Evolutionary conservation across 2,888 invertebrate species (phyloP).

Genomic region (Cephus rjabovi): DNA sequence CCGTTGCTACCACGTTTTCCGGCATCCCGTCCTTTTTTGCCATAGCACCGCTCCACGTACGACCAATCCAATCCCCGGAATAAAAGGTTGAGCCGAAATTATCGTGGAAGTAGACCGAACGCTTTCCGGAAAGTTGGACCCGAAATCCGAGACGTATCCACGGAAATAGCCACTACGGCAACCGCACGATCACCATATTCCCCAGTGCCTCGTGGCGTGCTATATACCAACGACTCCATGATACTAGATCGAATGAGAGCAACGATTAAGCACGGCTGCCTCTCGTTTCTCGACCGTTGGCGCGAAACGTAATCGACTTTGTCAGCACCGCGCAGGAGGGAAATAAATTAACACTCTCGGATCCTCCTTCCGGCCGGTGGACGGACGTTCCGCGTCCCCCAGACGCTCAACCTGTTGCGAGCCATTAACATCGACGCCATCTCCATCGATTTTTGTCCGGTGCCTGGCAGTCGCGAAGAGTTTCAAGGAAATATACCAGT

Average conservation of each 20-base stretch:
- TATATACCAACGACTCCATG: neutral
- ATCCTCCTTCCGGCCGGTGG: slow-evolving; percentile 27
- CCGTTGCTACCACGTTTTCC: neutral
- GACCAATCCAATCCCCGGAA: slow-evolving; percentile 49
- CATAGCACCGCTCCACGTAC: slow-evolving; percentile 34
- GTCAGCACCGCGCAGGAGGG: neutral
- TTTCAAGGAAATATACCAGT: neutral
- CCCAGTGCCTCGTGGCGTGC: neutral
- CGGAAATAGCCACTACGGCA: neutral
- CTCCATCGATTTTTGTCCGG: slow-evolving; percentile 42
- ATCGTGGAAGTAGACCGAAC: slow-evolving; percentile 29
- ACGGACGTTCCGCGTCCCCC: slow-evolving; percentile 34
- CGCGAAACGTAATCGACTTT: slow-evolving; percentile 4
- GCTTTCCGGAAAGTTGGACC: slow-evolving; percentile 29
- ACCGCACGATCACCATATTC: neutral
- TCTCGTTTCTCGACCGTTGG: neutral
- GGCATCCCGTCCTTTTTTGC: slow-evolving; percentile 10
- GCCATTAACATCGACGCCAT: slow-evolving; percentile 47
- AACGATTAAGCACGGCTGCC: neutral
- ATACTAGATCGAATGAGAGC: neutral
- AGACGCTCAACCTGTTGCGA: slow-evolving; percentile 50
- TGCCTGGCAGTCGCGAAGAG: slow-evolving; percentile 17
- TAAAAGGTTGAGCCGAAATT: slow-evolving; percentile 53
- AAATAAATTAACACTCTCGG: neutral
- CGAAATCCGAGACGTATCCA: neutral